These are phyloP conservation scores for Scalopus aquaticus DNA, from an alignment of 2,113 vertebrate genomes.

Conservation along the genomic window DNA sequence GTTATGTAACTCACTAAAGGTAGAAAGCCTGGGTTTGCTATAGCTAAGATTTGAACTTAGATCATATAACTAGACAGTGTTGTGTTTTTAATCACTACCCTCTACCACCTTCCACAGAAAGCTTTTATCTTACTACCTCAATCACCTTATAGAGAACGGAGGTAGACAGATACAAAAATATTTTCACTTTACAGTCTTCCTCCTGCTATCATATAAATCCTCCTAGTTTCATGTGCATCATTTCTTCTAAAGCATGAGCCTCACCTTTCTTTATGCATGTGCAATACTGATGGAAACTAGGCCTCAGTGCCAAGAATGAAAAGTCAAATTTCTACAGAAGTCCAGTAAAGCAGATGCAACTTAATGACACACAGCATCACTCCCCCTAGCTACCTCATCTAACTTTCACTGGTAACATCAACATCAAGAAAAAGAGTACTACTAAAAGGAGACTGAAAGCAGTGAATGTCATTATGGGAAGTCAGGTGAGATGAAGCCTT, in stretches of 20 bases:
- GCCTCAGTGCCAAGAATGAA: neutral
- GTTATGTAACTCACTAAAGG: neutral
- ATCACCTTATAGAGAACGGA: neutral
- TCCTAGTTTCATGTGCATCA: neutral
- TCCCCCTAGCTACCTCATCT: neutral
- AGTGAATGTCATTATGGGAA: neutral
- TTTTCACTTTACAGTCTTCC: neutral
- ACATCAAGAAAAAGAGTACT: neutral
- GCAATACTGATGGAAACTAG: neutral
- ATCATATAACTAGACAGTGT: neutral
- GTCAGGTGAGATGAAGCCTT: neutral
- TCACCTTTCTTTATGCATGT: neutral
- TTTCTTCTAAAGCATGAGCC: neutral
- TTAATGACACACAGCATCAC: neutral
- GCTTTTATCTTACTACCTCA: neutral
- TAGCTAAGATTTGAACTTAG: neutral
- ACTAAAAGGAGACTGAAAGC: neutral
- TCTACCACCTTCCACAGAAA: neutral
- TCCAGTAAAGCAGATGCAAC: neutral
- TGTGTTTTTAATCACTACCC: neutral
- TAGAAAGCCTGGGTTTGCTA: accelerated
- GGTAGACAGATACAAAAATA: neutral
- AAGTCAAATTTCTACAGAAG: neutral
- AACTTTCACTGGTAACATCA: neutral
- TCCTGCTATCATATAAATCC: neutral